Evolutionary conservation across 1,140 invertebrate species (phyloP).

Genomic region (Magallana ariakensis): DNA sequence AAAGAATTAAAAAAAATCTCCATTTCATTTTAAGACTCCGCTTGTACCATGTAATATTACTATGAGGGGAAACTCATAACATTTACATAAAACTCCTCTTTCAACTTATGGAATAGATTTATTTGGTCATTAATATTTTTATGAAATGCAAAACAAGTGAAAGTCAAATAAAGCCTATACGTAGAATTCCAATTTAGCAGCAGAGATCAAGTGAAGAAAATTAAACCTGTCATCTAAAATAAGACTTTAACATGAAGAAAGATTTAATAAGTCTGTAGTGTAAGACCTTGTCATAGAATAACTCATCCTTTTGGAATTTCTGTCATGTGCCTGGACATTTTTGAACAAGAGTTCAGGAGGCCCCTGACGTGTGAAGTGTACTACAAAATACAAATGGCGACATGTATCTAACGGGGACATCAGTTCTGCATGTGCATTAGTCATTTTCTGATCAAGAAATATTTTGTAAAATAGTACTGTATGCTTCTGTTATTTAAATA

Average conservation of each 20-base stretch:
- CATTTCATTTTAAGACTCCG: too few species aligned
- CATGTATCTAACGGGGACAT: neutral
- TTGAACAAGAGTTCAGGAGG: slow-evolving; percentile 15
- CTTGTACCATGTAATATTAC: too few species aligned
- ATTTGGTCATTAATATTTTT: too few species aligned
- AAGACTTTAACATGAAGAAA: neutral
- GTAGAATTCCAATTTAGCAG: neutral
- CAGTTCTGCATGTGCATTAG: neutral
- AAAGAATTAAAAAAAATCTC: too few species aligned
- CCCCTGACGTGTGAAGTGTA: neutral
- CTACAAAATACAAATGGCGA: slow-evolving; percentile 24
- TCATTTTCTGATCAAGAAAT: neutral
- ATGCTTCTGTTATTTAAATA: neutral
- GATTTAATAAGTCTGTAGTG: neutral
- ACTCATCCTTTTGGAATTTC: slow-evolving; percentile 23
- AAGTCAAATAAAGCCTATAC: neutral
- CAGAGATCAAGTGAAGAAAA: neutral
- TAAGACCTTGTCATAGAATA: neutral
- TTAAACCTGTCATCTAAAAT: neutral
- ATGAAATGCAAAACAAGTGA: neutral
- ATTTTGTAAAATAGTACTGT: neutral
- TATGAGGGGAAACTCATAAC: too few species aligned
- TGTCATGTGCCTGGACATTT: slow-evolving; percentile 35
- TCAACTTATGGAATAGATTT: too few species aligned
- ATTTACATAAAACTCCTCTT: too few species aligned